These are phyloP conservation scores for Nycticebus coucang DNA, from an alignment of 2,113 vertebrate genomes.

Conservation along the genomic window DNA sequence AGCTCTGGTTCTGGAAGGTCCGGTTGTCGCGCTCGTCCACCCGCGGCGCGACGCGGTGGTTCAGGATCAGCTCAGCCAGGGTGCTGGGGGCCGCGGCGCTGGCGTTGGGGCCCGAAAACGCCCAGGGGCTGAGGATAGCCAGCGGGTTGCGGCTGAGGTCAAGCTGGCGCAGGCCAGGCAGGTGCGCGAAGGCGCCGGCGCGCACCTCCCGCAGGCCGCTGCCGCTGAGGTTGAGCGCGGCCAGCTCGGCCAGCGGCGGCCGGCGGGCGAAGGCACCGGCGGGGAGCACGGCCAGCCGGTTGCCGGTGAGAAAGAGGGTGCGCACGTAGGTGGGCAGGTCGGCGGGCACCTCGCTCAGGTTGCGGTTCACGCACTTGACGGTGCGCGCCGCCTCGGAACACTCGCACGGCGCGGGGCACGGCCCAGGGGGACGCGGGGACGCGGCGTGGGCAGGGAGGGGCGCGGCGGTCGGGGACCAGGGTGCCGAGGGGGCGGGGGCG, in stretches of 20 bases:
- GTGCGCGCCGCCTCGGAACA: conserved; percentile 86
- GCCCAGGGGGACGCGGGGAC: conserved; percentile 57
- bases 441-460: conserved; percentile 18
- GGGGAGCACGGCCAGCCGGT: conserved; percentile 84
- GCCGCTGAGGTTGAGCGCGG: conserved; percentile 89
- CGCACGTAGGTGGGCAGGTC: conserved; percentile 88
- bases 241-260: conserved; percentile 84
- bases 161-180: conserved; percentile 89
- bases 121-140: conserved; percentile 82
- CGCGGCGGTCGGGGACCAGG: conserved; percentile 78
- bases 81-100: conserved; percentile 77
- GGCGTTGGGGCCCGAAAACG: conserved; percentile 80
- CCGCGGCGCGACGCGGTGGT: conserved; percentile 80
- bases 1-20: conserved; percentile 75
- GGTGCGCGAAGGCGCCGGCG: conserved; percentile 85
- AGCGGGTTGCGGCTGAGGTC: conserved; percentile 94
- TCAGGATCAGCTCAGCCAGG: conserved; percentile 88
- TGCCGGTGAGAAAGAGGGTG: conserved; percentile 90
- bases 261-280: conserved; percentile 88
- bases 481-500: conserved; percentile 84
- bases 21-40: too few species aligned
- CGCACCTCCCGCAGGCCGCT: conserved; percentile 88
- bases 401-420: conserved; percentile 89
- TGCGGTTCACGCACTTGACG: conserved; percentile 91
- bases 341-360: conserved; percentile 88